phyloP scores from a whole-genome alignment of 2,113 vertebrate genomes.

The Tauraco erythrolophus region DNA sequence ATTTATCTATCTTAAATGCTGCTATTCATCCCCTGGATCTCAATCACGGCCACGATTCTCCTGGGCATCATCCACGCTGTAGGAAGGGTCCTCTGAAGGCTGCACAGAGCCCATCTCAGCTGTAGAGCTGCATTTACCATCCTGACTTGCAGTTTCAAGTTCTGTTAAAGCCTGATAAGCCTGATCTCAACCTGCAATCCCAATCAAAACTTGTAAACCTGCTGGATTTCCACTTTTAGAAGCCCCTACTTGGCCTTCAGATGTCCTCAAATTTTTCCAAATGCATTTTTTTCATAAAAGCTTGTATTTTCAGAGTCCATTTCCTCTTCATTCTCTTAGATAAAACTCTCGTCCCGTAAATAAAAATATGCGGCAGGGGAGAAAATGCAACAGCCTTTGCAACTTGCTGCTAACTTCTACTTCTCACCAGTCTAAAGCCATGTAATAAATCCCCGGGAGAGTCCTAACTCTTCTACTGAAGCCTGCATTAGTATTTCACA shows the following conservation, averaged over 20 bases:
- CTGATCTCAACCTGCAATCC: not conserved
- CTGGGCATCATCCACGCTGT: accelerated
- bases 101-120: not conserved
- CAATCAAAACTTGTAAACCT: not conserved
- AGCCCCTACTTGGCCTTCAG: not conserved
- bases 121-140: not conserved
- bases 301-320: not conserved
- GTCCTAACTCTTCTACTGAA: not conserved
- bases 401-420: not conserved
- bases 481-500: conserved; percentile 30
- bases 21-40: not conserved
- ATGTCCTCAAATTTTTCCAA: not conserved
- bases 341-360: not conserved
- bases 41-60: not conserved
- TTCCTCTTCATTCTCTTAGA: not conserved
- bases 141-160: not conserved
- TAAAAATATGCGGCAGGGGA: not conserved
- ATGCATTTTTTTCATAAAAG: not conserved
- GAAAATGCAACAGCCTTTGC: not conserved
- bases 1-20: not conserved
- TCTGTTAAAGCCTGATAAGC: not conserved
- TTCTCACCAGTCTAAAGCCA: not conserved
- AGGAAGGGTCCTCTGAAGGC: not conserved
- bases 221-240: not conserved
- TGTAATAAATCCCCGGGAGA: not conserved